Base-by-base conservation (phyloP, 1,140 invertebrate genomes). In the Hyles vespertilio region DNA sequence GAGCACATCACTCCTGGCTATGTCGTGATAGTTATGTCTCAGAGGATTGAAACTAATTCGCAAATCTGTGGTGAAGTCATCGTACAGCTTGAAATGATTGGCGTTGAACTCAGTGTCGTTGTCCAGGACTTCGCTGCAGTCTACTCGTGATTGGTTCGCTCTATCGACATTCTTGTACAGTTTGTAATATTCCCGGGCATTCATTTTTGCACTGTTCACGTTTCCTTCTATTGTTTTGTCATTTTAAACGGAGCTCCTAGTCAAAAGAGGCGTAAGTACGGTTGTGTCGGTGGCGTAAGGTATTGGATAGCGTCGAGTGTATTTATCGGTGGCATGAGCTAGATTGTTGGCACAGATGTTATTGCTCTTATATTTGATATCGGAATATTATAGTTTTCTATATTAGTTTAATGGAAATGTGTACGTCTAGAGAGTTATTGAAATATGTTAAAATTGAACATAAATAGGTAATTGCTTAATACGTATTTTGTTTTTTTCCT, bases 31-130 rank as follows among this genome's bases (percentile, higher is more conserved):
- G 59, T 63, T 71, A 49, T 78, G 79, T 56, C 79, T 76, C 61
- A 84, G 59, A 0, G 77, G 70, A 59, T 79, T 85, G 72, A 82
- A 88, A 63, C 75, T 80, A 51, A 85, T 83, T 33, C 82, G 72
- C 5, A 84, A 67, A 47, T 86, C 84, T 10, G 81, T 79, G 2
- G 79, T 77, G 70, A 89, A 87, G 64, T 87, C 86, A 55, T 89
- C 86, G 77, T 74, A 89, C 22, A 89, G 64, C 67, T 84, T 87
- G 72, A 84, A 89, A 65, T 82, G 78, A 66, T 89, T 89, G 44
- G 86, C 84, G 62, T 89, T 89, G 72, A 86, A 83, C 58, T 87
- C 86, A 1, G 84, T 82, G 32, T 84, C 86, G 69, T 89, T 89
- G 63, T 89, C 86, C 56, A 89, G 71, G 0, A 77, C 60, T 44